Evolutionary conservation across 2,113 vertebrate genomes (phyloP), one percentile per base, ranked within the genome.

Genomic region (Tringa solitaria): DNA sequence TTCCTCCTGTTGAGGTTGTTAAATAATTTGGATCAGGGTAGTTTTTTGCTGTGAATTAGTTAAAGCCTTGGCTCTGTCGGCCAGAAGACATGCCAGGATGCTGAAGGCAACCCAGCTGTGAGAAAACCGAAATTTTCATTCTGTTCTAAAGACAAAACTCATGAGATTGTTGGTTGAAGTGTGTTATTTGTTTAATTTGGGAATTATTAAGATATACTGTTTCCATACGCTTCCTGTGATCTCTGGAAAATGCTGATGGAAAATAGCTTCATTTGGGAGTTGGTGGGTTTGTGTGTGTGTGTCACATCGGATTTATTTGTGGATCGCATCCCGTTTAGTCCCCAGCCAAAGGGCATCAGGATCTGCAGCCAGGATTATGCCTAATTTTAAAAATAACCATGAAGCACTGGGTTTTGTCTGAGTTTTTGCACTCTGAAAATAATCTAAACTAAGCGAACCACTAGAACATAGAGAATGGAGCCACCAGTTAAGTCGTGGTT

Each of bases 71-170:
- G 90, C 92, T 91, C 63, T 7, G 1, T 9, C 0, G 0, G 6
- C 41, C 78, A 24, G 59, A 2, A 45, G 10, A 5, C 2, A 0
- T 84, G 87, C 87, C 92, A 92, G 93, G 85, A 65, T 61, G 88
- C 69, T 70, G 64, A 84, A 74, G 46, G 35, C 89, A 92, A 18
- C 61, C 61, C 91, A 92, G 83, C 83, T 95, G 83, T 60, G 85
- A 59, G 83, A 51, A 90, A 92, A 41, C 32, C 54, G 35, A 28
- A 4, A 28, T 90, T 85, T 45, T 63, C 33, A 1, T 64, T 46
- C 85, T 54, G 11, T 54, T 83, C 61, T 30, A 4, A 72, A 64
- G 79, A 45, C 43, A 79, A 50, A 94, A 68, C 45, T 46, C 9
- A 5, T 9, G 28, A 37, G 81, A 43, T 54, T 35, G 39, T 70